Evolutionary conservation across 2,888 invertebrate species (phyloP).

Genomic region (Drosophila phalerata): DNA sequence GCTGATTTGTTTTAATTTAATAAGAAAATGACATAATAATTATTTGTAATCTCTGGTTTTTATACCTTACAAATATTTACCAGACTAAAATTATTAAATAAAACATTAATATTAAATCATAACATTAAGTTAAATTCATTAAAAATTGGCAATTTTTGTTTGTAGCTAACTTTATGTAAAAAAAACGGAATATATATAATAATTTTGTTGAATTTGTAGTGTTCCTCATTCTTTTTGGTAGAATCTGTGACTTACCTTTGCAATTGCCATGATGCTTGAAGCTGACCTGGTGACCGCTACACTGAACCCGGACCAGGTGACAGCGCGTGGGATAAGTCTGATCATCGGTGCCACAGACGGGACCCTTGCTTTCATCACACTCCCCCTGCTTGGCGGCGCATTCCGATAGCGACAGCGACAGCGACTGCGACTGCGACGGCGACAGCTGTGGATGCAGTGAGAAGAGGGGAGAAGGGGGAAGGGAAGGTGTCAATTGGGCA

Average conservation of each 20-base stretch:
- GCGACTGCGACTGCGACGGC: conserved; percentile 66
- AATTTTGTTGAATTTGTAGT: too few relatives aligned
- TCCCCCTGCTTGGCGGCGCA: conserved; percentile 85
- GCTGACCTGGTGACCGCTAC: conserved; percentile 90
- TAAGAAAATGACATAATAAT: too few relatives aligned
- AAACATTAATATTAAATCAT: too few relatives aligned
- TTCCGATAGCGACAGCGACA: conserved; percentile 84
- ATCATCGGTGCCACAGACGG: conserved; percentile 88
- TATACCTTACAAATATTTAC: too few relatives aligned
- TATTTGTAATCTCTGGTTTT: too few relatives aligned
- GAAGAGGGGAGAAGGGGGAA: background rate
- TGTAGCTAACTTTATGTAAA: too few relatives aligned
- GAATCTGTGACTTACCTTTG: conserved; percentile 86
- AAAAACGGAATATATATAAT: too few relatives aligned
- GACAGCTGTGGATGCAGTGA: conserved; percentile 27
- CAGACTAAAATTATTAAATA: too few relatives aligned
- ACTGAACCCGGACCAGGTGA: conserved; percentile 91
- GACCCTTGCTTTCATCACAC: conserved; percentile 85
- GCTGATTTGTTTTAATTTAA: too few relatives aligned
- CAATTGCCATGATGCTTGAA: conserved; percentile 92
- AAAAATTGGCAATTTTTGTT: too few relatives aligned
- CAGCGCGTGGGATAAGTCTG: conserved; percentile 93
- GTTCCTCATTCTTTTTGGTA: too few relatives aligned
- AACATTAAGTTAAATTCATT: too few relatives aligned
- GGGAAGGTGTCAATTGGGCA: conserved; percentile 46